phyloP scores from a whole-genome alignment of 2,113 vertebrate genomes.

The Condylura cristata region DNA sequence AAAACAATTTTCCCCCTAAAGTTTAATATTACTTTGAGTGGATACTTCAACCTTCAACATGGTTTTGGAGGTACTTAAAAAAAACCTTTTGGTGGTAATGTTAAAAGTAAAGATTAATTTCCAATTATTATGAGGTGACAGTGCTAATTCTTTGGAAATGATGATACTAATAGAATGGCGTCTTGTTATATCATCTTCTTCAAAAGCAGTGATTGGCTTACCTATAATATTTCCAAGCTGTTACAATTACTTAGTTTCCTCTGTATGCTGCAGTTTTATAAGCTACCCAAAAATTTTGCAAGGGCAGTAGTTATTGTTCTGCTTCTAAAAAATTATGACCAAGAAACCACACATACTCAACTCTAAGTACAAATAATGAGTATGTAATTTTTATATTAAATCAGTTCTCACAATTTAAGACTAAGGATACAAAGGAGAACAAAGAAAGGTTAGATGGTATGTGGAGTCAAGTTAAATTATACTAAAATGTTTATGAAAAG shows the following conservation, averaged over 20 bases:
- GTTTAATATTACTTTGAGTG: not conserved
- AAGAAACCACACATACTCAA: not conserved
- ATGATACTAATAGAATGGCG: not conserved
- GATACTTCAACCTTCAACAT: not conserved
- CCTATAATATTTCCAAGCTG: not conserved
- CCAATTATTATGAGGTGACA: not conserved
- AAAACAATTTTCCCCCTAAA: not conserved
- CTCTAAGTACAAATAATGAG: not conserved
- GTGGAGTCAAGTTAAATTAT: not conserved
- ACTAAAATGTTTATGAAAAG: not conserved
- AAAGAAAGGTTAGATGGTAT: not conserved
- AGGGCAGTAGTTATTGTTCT: not conserved
- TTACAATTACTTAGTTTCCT: not conserved
- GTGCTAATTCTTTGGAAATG: slow-evolving; percentile 16
- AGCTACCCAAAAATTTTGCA: not conserved
- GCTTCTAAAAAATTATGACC: not conserved
- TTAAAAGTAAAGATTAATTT: not conserved
- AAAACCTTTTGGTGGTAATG: not conserved
- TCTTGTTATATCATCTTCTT: not conserved
- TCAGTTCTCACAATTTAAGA: not conserved
- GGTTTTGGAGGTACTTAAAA: slow-evolving; percentile 9
- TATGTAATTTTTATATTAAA: slow-evolving; percentile 1
- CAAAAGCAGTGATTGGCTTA: not conserved
- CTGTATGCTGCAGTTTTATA: not conserved
- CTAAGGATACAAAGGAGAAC: not conserved